phyloP scores from a whole-genome alignment of 2,797 vertebrate species.

The Esox lucius region DNA sequence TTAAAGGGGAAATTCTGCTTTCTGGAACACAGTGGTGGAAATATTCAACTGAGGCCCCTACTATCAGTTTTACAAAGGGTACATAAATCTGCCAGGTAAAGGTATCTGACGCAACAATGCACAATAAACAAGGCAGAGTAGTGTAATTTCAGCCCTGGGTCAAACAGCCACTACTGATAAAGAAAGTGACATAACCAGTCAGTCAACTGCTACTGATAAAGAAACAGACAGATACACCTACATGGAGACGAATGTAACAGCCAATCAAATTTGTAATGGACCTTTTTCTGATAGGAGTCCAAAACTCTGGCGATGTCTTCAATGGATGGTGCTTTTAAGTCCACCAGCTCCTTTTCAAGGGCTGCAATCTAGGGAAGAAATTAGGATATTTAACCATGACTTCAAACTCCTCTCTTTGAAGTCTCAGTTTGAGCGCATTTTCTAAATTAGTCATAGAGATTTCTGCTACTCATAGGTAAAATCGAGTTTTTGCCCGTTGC shows the following conservation, averaged over 20 bases:
- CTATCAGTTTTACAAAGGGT: not conserved
- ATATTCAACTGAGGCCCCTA: not conserved
- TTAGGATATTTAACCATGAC: constrained; percentile 9
- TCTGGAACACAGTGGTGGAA: not conserved
- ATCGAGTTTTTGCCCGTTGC: not conserved
- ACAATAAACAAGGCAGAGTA: not conserved
- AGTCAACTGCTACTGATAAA: not conserved
- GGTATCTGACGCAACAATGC: not conserved
- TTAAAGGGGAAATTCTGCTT: not conserved
- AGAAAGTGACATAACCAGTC: not conserved
- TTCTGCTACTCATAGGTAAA: not conserved
- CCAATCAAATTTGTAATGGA: no score
- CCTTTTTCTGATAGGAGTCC: constrained; percentile 84
- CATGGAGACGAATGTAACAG: not conserved
- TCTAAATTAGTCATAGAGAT: not conserved
- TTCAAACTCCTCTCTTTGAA: not conserved
- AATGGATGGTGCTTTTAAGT: constrained; percentile 81
- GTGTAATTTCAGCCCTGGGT: not conserved
- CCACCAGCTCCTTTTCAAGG: constrained; percentile 86
- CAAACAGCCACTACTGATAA: not conserved
- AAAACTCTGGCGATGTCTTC: constrained; percentile 79
- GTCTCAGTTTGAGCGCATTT: not conserved
- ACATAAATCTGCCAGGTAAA: not conserved
- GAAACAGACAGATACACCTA: not conserved
- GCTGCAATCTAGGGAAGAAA: constrained; percentile 72